Base-by-base conservation (phyloP, 2,888 invertebrate genomes). In the Oconnorella tubifera region DNA sequence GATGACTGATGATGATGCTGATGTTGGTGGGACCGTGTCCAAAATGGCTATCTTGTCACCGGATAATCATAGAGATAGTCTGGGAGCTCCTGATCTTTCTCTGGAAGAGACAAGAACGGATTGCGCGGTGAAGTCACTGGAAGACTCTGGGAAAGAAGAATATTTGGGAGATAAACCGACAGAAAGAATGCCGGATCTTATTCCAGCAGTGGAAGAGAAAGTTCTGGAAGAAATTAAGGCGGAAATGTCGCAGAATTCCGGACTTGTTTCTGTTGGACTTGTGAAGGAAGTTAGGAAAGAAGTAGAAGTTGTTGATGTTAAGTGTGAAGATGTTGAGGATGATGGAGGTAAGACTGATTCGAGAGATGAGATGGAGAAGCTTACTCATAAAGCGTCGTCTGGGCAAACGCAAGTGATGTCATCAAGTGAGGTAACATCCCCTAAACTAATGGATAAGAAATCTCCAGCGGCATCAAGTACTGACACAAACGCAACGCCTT, bases 181-280 rank as follows among this genome's bases (percentile, higher is more conserved):
- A 25, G 53, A 51, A 27, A 51, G 25, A 51, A 51, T 51, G 53
- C 53, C 53, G 53, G 53, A 51, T 51, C 25, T 51, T 19, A 51
- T 51, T 51, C 53, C 53, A 51, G 53, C 53, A 6, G 4, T 51
- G 23, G 53, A 51, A 51, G 10, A 10, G 53, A 6, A 40, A 19
- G 10, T 19, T 40, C 40, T 40, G 40, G 19, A n/a, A n/a, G n/a
- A n/a, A n/a, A n/a, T n/a, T n/a, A n/a, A n/a, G n/a, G 25, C 2
- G 4, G 50, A 29, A 2, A 29, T 27, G 3, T 28, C 27, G 25
- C 25, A 50, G n/a, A 19, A 29, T n/a, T 14, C 3, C 50, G 31
- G 28, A 31, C 28, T 40, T 29, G 29, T 25, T 3, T 27, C 28
- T 23, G 19, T 56, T 25, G 33, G 48, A 19, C 33, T 14, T 23